Base-by-base conservation (phyloP, 2,888 invertebrate genomes). In the Poecilus cupreus region DNA sequence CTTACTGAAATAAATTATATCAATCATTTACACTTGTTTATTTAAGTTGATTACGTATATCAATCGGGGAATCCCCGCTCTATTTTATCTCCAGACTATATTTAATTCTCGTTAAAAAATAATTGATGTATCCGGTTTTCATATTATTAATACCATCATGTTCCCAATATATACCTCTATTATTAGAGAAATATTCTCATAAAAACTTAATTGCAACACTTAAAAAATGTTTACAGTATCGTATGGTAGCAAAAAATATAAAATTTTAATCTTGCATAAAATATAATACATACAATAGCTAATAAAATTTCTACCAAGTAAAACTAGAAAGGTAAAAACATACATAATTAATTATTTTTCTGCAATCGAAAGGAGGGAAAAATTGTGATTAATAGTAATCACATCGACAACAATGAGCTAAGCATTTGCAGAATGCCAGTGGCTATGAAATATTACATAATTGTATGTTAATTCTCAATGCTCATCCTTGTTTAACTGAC, bases 401-500 rank as follows among this genome's bases (percentile, higher is more conserved):
- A 32, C 32, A 32, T 32, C 32, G 32, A 32, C 32, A 32, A 32
- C 32, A 32, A 32, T 32, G 26, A 26, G 26, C 26, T 26, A 26
- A 26, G 5, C 26, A 57, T 57, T 11, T 16, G 11, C 57, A 26
- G 16, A 11, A 70, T 46, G 74, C 74, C 49, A n/a, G 8, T 8
- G 74, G 74, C 20, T 8, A 32, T 32, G 26, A 77, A 24, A 60
- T 57, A 51, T 68, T 70, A 79, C 64, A 77, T 39, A 75, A 75
- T 51, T 39, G 32, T 32, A 39, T 72, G 43, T 16, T 20, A 43
- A 26, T n/a, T n/a, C n/a, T n/a, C n/a, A n/a, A 72, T 18, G 22
- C 74, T 20, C 49, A 74, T 74, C 74, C 74, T 74, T 74, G 49
- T 74, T 46, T 43, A 72, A 43, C n/a, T 74, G 74, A 22, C 64